Base-by-base conservation (phyloP, 2,888 invertebrate genomes). In the Drosophila rellima region DNA sequence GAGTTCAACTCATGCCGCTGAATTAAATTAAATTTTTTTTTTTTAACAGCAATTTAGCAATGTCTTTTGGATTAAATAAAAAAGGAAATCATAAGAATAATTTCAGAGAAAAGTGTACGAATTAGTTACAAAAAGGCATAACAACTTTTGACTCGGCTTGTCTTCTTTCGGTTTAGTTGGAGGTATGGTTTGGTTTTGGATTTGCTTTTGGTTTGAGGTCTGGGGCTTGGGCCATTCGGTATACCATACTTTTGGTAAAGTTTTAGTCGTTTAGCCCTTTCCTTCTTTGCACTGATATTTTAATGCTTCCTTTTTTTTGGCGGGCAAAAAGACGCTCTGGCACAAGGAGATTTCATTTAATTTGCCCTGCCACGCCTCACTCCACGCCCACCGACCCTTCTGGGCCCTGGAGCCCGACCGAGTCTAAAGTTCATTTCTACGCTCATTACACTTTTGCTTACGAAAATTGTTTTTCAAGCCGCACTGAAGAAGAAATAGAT, bases 391-490 rank as follows among this genome's bases (percentile, higher is more conserved):
- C 5, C n/a, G 20, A 51, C 59, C 52, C 62, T 26, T 44, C 15
- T 37, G 66, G 68, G 59, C 20, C 60, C 50, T 33, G 47, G 63
- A 66, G 54, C 52, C 54, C 61, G 50, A 56, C 54, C 47, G 77
- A 71, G 57, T 82, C 88, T 71, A 85, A 82, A 85, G 89, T 85
- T 85, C 88, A 85, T 89, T 89, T 85, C 84, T 85, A 89, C 89
- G 85, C 84, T 85, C 82, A 85, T 85, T 85, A 85, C 84, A 85
- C 89, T 85, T 85, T 84, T 87, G 84, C 84, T 89, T 85, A 82
- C 89, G 85, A 89, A 85, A 85, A 85, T 89, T 85, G 89, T 85
- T 85, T 85, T 85, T 75, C 85, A 82, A 84, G 85, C 82, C 89
- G 88, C 84, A 86, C 80, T 74, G 76, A 77, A 70, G 84, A 80